These are phyloP conservation scores for Etheostoma nigrum DNA, from an alignment of 2,797 vertebrate genomes.

Conservation along the genomic window DNA sequence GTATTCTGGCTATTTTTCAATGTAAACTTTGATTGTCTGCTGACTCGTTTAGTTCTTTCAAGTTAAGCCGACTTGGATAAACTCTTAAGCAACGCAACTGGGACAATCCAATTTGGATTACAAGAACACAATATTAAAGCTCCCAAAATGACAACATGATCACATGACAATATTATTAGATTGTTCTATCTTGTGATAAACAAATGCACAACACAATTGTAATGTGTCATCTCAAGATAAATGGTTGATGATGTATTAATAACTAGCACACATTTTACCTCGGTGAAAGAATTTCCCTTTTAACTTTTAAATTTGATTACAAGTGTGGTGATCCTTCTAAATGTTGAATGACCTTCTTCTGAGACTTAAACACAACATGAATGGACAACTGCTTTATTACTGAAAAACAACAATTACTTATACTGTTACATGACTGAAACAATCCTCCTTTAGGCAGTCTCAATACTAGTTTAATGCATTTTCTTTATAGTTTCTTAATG, in stretches of 20 bases:
- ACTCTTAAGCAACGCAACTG: neutral
- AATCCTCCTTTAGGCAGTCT: neutral
- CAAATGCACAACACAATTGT: neutral
- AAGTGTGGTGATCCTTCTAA: neutral
- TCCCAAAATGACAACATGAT: neutral
- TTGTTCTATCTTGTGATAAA: neutral
- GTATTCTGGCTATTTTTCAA: neutral
- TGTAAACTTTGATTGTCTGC: neutral
- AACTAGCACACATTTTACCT: neutral
- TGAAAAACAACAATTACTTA: neutral
- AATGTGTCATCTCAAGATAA: neutral
- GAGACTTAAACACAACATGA: neutral
- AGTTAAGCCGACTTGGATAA: neutral
- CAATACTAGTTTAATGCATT: neutral
- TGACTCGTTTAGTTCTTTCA: neutral
- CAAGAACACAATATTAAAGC: neutral
- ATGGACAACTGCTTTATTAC: neutral
- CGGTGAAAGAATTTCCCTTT: neutral
- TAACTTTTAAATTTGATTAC: neutral
- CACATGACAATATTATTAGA: neutral
- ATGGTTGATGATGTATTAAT: neutral
- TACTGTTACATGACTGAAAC: neutral
- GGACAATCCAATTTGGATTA: neutral
- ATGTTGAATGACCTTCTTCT: neutral
- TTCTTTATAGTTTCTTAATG: neutral